Evolutionary conservation across 2,888 invertebrate species (phyloP).

Genomic region (Drosophila dives): DNA sequence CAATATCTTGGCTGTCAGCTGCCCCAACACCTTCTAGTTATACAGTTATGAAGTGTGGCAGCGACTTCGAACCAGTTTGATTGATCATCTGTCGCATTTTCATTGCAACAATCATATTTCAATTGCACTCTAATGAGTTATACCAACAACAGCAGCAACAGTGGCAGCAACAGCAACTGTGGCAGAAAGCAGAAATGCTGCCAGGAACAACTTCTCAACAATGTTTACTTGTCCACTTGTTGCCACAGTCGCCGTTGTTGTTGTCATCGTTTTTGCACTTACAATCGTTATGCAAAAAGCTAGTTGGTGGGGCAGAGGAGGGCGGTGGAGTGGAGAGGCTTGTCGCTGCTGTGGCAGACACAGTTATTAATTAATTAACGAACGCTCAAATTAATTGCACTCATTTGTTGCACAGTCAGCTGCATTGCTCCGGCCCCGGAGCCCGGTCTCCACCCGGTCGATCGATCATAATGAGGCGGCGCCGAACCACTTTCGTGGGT

Average conservation of each 20-base stretch:
- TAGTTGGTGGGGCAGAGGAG: neutral
- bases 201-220: slow-evolving; percentile 30
- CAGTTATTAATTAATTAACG: slow-evolving; percentile 77
- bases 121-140: slow-evolving; percentile 73
- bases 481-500: slow-evolving; percentile 33
- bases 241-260: slow-evolving; percentile 29
- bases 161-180: neutral
- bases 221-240: slow-evolving; percentile 36
- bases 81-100: slow-evolving; percentile 72
- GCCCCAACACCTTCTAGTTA: slow-evolving; percentile 27
- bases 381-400: slow-evolving; percentile 77
- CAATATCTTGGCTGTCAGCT: slow-evolving; percentile 29
- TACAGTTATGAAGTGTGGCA: slow-evolving; percentile 4
- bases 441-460: slow-evolving; percentile 17
- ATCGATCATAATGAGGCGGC: slow-evolving; percentile 64
- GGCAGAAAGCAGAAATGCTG: slow-evolving; percentile 5
- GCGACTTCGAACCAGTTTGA: slow-evolving; percentile 60
- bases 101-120: slow-evolving; percentile 73
- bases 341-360: slow-evolving; percentile 25
- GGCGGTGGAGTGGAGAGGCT: too few species aligned
- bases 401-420: slow-evolving; percentile 77
- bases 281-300: slow-evolving; percentile 42
- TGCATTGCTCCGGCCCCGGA: slow-evolving; percentile 19
- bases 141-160: slow-evolving; percentile 14
- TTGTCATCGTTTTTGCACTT: neutral